A percentile compares a stretch with the other conserved stretches of the same genome.
Evolutionary conservation across 2,888 invertebrate genomes (phyloP).

Genomic region (Rhingia rostrata): DNA sequence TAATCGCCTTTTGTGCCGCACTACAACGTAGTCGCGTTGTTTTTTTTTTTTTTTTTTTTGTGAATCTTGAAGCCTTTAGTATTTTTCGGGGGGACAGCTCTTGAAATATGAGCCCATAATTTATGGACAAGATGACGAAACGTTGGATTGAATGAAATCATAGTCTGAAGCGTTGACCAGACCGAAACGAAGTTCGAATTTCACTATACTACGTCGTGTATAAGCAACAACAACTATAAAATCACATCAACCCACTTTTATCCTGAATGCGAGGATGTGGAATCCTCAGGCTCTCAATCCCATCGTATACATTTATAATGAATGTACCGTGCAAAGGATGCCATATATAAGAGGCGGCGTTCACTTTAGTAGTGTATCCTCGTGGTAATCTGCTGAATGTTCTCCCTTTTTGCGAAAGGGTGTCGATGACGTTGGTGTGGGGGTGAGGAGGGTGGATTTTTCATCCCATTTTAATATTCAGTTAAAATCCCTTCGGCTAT

Average conservation of each 20-base stretch:
- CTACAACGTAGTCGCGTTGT: conserved; percentile 7
- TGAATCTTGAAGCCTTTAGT: conserved; percentile 52
- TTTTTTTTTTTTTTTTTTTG: conserved; percentile 30
- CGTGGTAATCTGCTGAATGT: conserved; percentile 42
- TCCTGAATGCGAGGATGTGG: conserved; percentile 47
- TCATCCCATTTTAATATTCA: conserved; percentile 67
- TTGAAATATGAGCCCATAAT: conserved; percentile 72
- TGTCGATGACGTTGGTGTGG: conserved; percentile 49
- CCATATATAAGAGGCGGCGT: conserved; percentile 3
- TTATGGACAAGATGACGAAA: conserved; percentile 63
- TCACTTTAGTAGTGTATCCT: conserved; percentile 8
- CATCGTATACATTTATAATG: conserved; percentile 63
- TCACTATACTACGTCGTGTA: conserved; percentile 19
- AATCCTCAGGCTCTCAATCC: conserved; percentile 24
- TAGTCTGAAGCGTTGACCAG: conserved; percentile 39
- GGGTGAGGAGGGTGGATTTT: conserved; percentile 37
- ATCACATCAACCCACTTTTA: conserved; percentile 60
- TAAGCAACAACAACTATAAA: conserved; percentile 12
- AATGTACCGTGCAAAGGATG: conserved; percentile 33
- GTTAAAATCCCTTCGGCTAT: conserved; percentile 58
- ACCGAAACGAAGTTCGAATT: conserved; percentile 65
- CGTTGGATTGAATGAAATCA: conserved; percentile 39
- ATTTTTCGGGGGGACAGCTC: conserved; percentile 62
- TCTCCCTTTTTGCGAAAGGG: conserved; percentile 37
- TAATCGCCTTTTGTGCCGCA: conserved; percentile 68